Evolutionary conservation across 2,113 vertebrate genomes (phyloP).

Genomic region (Fregetta grallaria): DNA sequence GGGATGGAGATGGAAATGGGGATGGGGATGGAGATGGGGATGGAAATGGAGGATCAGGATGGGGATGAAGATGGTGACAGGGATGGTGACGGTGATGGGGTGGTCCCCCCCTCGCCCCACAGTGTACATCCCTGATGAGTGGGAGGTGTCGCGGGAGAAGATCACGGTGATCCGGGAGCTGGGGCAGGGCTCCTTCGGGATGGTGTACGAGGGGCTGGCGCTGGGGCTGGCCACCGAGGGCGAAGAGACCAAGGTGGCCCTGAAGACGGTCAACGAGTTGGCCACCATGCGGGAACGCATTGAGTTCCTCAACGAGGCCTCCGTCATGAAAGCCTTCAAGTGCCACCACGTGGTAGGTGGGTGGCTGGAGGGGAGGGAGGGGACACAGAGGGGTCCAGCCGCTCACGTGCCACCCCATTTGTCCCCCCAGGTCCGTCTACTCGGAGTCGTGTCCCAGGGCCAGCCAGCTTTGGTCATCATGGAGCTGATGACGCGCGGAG

Average conservation of each 20-base stretch:
- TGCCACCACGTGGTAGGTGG: conserved; percentile 80
- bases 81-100: too few species aligned
- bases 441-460: conserved; percentile 80
- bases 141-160: conserved; percentile 80
- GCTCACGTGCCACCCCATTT: neutral
- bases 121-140: conserved; percentile 82
- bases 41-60: neutral
- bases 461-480: conserved; percentile 84
- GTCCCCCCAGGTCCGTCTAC: conserved; percentile 73
- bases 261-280: conserved; percentile 82
- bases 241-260: conserved; percentile 72
- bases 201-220: conserved; percentile 80
- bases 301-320: conserved; percentile 84
- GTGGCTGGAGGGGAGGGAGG: neutral
- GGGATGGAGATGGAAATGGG: too few species aligned
- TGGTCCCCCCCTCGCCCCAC: neutral
- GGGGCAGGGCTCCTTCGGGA: conserved; percentile 83
- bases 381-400: accelerated
- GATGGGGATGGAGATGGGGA: too few species aligned
- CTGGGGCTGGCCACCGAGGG: conserved; percentile 65
- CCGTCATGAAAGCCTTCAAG: conserved; percentile 84
- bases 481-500: conserved; percentile 82
- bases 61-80: too few species aligned
- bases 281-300: conserved; percentile 76
- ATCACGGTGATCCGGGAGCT: conserved; percentile 79